Percentiles rank a stretch among this genome's conserved stretches.
Evolutionary conservation across 2,797 vertebrate genomes (phyloP).

Genomic region (Periophthalmus magnuspinnatus): DNA sequence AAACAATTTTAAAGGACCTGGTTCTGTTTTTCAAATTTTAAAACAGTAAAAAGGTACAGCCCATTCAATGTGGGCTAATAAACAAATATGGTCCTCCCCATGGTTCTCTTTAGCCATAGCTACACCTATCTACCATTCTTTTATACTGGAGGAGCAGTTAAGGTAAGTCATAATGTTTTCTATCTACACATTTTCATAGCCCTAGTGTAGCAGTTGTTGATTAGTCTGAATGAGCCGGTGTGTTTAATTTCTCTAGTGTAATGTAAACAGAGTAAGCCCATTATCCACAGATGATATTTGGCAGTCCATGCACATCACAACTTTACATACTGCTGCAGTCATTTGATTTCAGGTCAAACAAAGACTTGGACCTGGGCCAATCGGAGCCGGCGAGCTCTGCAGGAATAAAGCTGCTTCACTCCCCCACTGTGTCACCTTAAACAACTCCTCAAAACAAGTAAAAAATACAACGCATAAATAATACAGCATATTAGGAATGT

Average conservation of each 20-base stretch:
- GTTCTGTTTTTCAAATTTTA: too few species aligned
- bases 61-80: neutral
- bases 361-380: slow-evolving; percentile 5
- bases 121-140: neutral
- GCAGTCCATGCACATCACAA: slow-evolving; percentile 6
- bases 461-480: neutral
- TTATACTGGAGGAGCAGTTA: neutral
- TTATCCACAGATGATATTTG: slow-evolving; percentile 9
- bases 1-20: too few species aligned
- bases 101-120: too few species aligned
- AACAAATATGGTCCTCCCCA: neutral
- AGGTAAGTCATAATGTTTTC: slow-evolving; percentile 3
- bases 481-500: neutral
- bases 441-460: slow-evolving; percentile 8
- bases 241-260: slow-evolving; percentile 12
- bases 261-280: slow-evolving; percentile 11
- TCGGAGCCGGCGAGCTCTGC: slow-evolving; percentile 5
- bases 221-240: slow-evolving; percentile 1
- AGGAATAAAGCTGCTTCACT: neutral
- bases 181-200: neutral
- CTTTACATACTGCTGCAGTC: slow-evolving; percentile 7
- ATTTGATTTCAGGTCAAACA: slow-evolving; percentile 13
- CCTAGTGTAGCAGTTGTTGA: neutral
- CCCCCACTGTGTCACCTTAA: slow-evolving; percentile 12
- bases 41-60: too few species aligned